phyloP scores from a whole-genome alignment of 2,113 vertebrate genomes.

The Pachycephala philippinensis region DNA sequence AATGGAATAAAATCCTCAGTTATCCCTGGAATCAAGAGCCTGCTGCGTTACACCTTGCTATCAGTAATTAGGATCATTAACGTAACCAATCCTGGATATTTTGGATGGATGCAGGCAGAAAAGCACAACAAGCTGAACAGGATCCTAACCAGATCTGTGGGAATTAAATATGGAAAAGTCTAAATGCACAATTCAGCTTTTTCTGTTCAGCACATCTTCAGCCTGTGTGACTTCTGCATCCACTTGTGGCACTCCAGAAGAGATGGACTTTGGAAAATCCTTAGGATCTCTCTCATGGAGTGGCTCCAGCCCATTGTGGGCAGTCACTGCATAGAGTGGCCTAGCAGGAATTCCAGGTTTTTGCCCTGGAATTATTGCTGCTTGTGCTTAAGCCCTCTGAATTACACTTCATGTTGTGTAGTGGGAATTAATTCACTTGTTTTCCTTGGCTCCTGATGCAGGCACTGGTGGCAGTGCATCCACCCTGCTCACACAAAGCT shows the following conservation, averaged over 20 bases:
- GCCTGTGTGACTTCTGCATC: background rate
- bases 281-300: background rate
- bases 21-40: background rate
- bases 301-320: accelerated
- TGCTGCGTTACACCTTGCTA: background rate
- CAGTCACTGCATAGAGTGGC: background rate
- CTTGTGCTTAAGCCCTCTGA: background rate
- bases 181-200: background rate
- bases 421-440: background rate
- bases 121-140: background rate
- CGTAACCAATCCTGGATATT: background rate
- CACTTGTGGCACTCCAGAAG: background rate
- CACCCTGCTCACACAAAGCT: background rate
- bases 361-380: background rate
- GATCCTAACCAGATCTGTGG: background rate
- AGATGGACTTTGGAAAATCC: background rate
- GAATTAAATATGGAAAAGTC: background rate
- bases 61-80: background rate
- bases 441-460: background rate
- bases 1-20: background rate
- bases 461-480: background rate
- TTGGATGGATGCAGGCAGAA: background rate
- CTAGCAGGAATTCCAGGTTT: background rate
- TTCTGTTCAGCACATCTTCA: background rate
- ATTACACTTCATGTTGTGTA: background rate